Evolutionary conservation across 1,140 invertebrate genomes (phyloP), one percentile per base, ranked within the genome.

Genomic region (Pseudomyrmex gracilis): DNA sequence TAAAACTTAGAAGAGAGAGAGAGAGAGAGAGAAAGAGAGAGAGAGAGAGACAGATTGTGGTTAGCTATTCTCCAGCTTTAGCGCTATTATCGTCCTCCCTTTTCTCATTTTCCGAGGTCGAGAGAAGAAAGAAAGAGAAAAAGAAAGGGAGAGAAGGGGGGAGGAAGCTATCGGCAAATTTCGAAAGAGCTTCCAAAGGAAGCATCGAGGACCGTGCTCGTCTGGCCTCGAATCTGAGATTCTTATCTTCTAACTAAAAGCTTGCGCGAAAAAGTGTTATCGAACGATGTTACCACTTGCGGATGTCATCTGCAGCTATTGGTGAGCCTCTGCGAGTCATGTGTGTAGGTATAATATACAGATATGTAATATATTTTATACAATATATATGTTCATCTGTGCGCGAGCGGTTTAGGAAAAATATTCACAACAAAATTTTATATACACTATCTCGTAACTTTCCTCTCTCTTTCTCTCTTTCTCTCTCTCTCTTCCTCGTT

Each of bases 181-280:
- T 91, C 83, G 71, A 91, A 90, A 91, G 34, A 34, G 91, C 88
- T 91, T 87, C 85, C 90, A 90, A 92, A 91, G 89, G 90, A 86
- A 71, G 77, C 80, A 84, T 86, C 84, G 87, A 88, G 80, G 61
- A 88, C 83, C 17, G 73, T 68, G 83, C 86, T 88, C 82, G 83
- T 67, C 73, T 88, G 86, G 83, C 87, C 87, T 88, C 87, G 86
- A 88, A 88, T 88, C 83, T 82, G 73, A 88, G 87, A 88, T 88
- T 87, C 86, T 88, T 88, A 88, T 88, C 87, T 85, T 77, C 85
- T 83, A 88, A 88, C 87, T 87, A 73, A 88, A 87, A 86, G 71
- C 84, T 49, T 34, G 68, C 22, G 78, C 63, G 71, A 88, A 88
- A 67, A 77, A 88, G 83, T 83, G 86, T 82, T 88, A 88, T 88